phyloP scores from a whole-genome alignment of 2,797 vertebrate species.

The Pangasius sanitwongsei region DNA sequence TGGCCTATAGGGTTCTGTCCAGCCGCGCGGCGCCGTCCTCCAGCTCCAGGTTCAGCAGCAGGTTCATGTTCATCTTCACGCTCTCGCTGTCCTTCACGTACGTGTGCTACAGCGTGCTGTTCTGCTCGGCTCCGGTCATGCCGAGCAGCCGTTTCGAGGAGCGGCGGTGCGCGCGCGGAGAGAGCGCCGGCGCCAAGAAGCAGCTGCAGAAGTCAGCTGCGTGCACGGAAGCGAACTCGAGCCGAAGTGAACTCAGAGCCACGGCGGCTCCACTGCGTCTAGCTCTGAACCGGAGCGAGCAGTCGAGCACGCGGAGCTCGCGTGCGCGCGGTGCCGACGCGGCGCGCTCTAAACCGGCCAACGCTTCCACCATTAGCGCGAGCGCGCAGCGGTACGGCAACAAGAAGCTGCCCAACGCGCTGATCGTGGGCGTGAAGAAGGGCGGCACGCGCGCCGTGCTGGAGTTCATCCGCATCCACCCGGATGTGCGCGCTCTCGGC shows the following conservation, averaged over 20 bases:
- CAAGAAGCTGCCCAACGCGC: conserved; percentile 87
- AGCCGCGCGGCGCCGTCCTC: conserved; percentile 77
- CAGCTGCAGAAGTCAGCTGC: conserved; percentile 82
- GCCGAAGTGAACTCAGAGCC: conserved; percentile 36
- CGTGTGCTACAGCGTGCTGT: conserved; percentile 86
- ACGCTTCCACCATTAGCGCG: conserved; percentile 73
- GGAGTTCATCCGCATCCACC: conserved; percentile 95
- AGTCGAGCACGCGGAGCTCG: conserved; percentile 44
- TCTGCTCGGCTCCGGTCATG: conserved; percentile 81
- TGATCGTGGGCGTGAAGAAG: conserved; percentile 95
- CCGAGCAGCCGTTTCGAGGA: conserved; percentile 74
- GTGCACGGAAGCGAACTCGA: conserved; percentile 69
- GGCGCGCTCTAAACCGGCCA: conserved; percentile 61
- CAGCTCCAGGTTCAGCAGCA: conserved; percentile 81
- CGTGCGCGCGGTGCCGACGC: conserved; percentile 59
- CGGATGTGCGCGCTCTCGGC: conserved; percentile 91
- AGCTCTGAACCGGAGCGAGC: conserved; percentile 62
- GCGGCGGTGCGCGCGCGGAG: conserved; percentile 73
- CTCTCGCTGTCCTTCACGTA: conserved; percentile 91
- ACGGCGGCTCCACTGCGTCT: conserved; percentile 51
- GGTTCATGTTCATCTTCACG: conserved; percentile 85
- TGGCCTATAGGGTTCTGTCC: conserved; percentile 88
- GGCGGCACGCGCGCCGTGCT: conserved; percentile 93
- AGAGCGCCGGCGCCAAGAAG: conserved; percentile 80
- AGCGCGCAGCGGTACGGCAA: conserved; percentile 78